Conservation (phyloP, 2,888 invertebrate species). For the Sarcophaga rosellei region DNA sequence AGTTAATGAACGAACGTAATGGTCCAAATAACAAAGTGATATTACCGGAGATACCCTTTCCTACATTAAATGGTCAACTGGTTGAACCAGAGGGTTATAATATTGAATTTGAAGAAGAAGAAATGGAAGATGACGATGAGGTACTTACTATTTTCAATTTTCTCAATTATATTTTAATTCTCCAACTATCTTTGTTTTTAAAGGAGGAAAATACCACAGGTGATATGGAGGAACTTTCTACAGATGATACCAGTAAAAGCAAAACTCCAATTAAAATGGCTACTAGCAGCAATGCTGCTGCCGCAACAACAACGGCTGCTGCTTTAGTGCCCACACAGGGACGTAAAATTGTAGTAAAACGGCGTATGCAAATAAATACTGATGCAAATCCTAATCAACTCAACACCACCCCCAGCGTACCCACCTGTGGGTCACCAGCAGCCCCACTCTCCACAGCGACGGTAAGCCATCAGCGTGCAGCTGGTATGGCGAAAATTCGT, state of each 20-base stretch:
- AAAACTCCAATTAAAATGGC: slow-evolving; percentile 69
- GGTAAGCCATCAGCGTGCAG: slow-evolving; percentile 48
- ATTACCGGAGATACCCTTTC: slow-evolving; percentile 88
- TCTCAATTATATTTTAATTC: background rate
- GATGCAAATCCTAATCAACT: slow-evolving; percentile 56
- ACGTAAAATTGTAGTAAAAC: slow-evolving; percentile 77
- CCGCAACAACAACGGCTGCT: slow-evolving; percentile 60
- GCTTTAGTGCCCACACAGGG: slow-evolving; percentile 72
- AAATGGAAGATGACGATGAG: slow-evolving; percentile 83
- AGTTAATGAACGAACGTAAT: slow-evolving; percentile 88
- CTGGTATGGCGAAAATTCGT: slow-evolving; percentile 73
- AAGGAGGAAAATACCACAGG: slow-evolving; percentile 74
- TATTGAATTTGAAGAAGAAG: slow-evolving; percentile 83
- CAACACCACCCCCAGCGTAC: slow-evolving; percentile 32
- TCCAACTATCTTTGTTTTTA: slow-evolving; percentile 52
- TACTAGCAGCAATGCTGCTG: slow-evolving; percentile 38
- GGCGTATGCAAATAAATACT: slow-evolving; percentile 74
- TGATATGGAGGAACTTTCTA: slow-evolving; percentile 73
- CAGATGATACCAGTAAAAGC: slow-evolving; percentile 73
- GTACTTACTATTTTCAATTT: slow-evolving; percentile 67
- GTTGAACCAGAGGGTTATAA: slow-evolving; percentile 83
- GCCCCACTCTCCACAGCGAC: slow-evolving; percentile 30
- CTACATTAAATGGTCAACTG: slow-evolving; percentile 88
- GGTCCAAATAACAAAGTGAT: slow-evolving; percentile 82
- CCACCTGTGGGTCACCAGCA: slow-evolving; percentile 55